phyloP scores from a whole-genome alignment of 2,797 vertebrate species.

The Acropternis orthonyx region DNA sequence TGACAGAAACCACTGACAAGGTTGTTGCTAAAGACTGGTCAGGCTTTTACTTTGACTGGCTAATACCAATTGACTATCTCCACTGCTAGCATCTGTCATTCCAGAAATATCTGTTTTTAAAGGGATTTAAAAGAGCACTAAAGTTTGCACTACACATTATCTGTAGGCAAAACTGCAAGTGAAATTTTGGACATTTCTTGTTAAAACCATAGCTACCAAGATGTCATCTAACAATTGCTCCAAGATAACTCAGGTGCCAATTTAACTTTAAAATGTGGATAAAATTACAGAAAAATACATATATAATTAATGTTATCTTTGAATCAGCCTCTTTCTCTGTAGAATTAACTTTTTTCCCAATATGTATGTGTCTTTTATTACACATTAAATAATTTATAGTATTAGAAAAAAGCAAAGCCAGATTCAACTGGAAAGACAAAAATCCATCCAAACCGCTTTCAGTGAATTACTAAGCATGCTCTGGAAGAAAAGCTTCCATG shows the following conservation, averaged over 20 bases:
- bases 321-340: background rate
- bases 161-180: background rate
- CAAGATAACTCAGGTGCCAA: background rate
- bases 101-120: slow-evolving; percentile 19
- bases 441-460: background rate
- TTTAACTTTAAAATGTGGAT: background rate
- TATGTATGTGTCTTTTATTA: background rate
- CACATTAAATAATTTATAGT: background rate
- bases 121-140: background rate
- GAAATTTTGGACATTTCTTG: background rate
- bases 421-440: slow-evolving; percentile 11
- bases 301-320: background rate
- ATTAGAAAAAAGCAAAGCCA: background rate
- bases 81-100: background rate
- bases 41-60: background rate
- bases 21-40: background rate
- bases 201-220: background rate
- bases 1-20: background rate
- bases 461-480: background rate
- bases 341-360: background rate
- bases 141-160: background rate
- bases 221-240: background rate
- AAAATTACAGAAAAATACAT: background rate
- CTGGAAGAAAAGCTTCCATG: background rate
- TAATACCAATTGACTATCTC: background rate